Conservation (phyloP, 2,113 vertebrate genomes). For the Eretmodus cyanostictus region DNA sequence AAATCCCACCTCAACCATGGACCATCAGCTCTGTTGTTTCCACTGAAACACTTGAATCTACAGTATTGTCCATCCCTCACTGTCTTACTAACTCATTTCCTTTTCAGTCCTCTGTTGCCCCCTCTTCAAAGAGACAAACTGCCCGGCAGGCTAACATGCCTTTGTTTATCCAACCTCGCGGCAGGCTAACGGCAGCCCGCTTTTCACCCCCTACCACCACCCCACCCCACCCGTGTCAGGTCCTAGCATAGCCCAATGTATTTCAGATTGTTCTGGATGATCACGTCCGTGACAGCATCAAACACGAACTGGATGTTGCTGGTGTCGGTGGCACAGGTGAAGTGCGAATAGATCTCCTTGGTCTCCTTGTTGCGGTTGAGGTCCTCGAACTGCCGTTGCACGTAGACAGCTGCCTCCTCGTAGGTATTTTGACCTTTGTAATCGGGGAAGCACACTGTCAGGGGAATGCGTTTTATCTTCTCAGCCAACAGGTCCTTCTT, state of each 20-base stretch:
- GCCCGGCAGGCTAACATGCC: slow-evolving; percentile 13
- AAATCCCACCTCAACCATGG: slow-evolving; percentile 41
- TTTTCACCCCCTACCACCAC: not conserved
- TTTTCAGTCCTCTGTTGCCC: slow-evolving; percentile 38
- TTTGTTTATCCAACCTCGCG: slow-evolving; percentile 19
- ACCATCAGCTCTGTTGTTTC: slow-evolving; percentile 43
- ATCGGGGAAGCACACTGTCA: slow-evolving; percentile 95
- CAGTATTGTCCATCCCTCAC: slow-evolving; percentile 25
- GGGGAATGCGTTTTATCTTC: slow-evolving; percentile 96
- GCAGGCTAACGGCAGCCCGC: not conserved
- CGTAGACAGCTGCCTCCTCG: slow-evolving; percentile 95
- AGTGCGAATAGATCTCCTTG: slow-evolving; percentile 99
- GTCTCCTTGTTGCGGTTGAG: slow-evolving; percentile 99
- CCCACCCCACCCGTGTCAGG: slow-evolving; percentile 13
- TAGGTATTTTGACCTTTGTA: slow-evolving; percentile 99
- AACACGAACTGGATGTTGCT: slow-evolving; percentile 99
- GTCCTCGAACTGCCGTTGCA: slow-evolving; percentile 98
- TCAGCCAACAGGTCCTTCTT: slow-evolving; percentile 99
- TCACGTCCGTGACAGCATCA: slow-evolving; percentile 98
- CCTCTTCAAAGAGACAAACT: slow-evolving; percentile 37
- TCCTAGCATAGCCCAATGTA: slow-evolving; percentile 97
- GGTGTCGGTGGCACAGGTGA: slow-evolving; percentile 82
- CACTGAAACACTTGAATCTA: slow-evolving; percentile 43
- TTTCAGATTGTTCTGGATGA: slow-evolving; percentile 99
- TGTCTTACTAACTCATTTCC: slow-evolving; percentile 3